Evolutionary conservation across 2,113 vertebrate species (phyloP).

Genomic region (Columba janthina): DNA sequence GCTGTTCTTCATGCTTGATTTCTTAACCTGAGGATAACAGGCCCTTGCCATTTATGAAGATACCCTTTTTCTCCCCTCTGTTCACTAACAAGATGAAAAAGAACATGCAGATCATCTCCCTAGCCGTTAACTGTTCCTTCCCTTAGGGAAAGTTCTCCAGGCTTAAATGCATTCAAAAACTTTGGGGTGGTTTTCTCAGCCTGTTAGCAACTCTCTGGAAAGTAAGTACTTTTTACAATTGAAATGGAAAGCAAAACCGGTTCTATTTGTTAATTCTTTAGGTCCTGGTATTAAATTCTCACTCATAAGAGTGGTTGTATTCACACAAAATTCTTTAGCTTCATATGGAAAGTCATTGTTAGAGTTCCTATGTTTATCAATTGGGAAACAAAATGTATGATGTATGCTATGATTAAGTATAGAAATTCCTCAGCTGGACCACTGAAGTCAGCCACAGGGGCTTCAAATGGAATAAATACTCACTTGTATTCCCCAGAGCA

Average conservation of each 20-base stretch:
- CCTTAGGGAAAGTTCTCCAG: background rate
- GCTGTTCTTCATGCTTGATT: background rate
- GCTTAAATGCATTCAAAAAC: background rate
- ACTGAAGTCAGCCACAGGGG: background rate
- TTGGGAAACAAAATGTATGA: background rate
- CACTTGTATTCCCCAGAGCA: background rate
- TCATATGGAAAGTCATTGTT: background rate
- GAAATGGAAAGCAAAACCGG: background rate
- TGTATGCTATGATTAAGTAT: background rate
- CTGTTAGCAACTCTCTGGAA: background rate
- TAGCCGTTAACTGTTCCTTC: background rate
- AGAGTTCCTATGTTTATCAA: background rate
- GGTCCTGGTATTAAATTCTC: background rate
- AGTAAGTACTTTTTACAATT: background rate
- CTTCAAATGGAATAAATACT: background rate
- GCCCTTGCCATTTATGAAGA: background rate
- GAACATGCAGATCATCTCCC: background rate
- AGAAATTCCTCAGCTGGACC: background rate
- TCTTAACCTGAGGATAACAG: background rate
- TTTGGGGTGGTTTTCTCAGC: background rate
- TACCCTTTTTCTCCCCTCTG: background rate
- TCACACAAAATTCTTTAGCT: background rate
- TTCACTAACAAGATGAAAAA: background rate
- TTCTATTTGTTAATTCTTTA: background rate
- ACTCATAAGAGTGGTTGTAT: background rate